Conservation (phyloP, 2,888 invertebrate species). For the Drosophila rubida region DNA sequence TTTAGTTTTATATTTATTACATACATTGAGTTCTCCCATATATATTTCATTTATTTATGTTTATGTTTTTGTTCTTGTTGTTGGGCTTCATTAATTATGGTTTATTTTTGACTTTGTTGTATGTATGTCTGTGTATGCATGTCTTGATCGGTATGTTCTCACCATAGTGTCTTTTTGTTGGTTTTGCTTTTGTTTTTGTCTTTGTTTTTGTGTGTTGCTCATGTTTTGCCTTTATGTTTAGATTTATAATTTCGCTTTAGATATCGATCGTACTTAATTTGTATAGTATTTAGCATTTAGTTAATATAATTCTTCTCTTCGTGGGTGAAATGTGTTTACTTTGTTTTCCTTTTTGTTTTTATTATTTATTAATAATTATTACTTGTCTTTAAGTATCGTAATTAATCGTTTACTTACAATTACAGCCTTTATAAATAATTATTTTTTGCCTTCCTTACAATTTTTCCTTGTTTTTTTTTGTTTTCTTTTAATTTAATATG, state of each 20-base stretch:
- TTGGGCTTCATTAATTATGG: conserved; percentile 38
- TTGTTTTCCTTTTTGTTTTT: conserved; percentile 27
- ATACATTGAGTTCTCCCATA: conserved; percentile 81
- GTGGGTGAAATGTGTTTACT: conserved; percentile 79
- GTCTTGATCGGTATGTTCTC: conserved; percentile 10
- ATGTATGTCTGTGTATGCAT: conserved; percentile 21
- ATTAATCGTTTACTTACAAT: conserved; percentile 82
- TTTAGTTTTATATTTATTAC: conserved; percentile 80
- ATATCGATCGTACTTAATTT: conserved; percentile 75
- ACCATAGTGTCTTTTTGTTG: conserved; percentile 1
- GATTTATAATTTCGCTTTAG: conserved; percentile 74
- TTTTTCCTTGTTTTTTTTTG: conserved; percentile 27
- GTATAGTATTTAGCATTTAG: conserved; percentile 70
- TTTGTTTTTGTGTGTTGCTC: conserved; percentile 35
- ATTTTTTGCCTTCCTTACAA: conserved; percentile 53
- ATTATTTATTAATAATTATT: conserved; percentile 41
- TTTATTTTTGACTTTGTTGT: conserved; percentile 33
- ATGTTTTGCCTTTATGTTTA: conserved; percentile 58
- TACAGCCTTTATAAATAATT: conserved; percentile 85
- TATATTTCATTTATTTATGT: conserved; percentile 57
- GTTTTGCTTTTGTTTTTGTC: conserved; percentile 1
- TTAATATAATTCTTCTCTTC: conserved; percentile 69
- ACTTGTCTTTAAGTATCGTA: conserved; percentile 51
- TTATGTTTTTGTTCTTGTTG: conserved; percentile 35
- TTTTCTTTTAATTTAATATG: conserved; percentile 48